phyloP scores from a whole-genome alignment of 2,797 vertebrate species.

The Pristis pectinata region DNA sequence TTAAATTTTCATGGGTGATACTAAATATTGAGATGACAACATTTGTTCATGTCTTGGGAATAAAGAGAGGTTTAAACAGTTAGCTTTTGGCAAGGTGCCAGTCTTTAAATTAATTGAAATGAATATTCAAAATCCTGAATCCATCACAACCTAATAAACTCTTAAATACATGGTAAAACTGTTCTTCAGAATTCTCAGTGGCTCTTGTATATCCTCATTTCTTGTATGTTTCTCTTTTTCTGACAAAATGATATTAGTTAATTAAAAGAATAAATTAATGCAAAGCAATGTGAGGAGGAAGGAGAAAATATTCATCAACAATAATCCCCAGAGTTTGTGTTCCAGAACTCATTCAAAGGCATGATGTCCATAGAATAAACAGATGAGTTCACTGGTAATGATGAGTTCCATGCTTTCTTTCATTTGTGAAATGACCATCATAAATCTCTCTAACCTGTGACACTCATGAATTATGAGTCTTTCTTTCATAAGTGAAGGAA shows the following conservation, averaged over 20 bases:
- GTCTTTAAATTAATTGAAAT: neutral
- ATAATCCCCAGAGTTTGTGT: neutral
- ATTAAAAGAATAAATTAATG: neutral
- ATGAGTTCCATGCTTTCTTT: neutral
- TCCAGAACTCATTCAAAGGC: neutral
- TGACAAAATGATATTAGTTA: neutral
- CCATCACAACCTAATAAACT: neutral
- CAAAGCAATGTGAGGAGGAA: neutral
- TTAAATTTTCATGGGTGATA: neutral
- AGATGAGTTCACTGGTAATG: conserved; percentile 21
- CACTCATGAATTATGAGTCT: conserved; percentile 2
- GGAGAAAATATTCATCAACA: neutral
- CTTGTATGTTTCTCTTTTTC: neutral
- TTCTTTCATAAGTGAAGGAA: conserved; percentile 1
- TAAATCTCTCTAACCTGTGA: conserved; percentile 13
- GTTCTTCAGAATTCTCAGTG: neutral
- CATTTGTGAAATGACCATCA: conserved; percentile 19
- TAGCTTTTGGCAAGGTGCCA: neutral
- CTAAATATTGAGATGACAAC: neutral
- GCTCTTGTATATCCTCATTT: neutral
- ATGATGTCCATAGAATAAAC: neutral
- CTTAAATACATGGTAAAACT: neutral
- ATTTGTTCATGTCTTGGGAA: neutral
- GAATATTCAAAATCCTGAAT: neutral
- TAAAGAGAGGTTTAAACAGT: neutral